These are phyloP conservation scores for Mythimna loreyi DNA, from an alignment of 2,888 invertebrate genomes.

Conservation along the genomic window DNA sequence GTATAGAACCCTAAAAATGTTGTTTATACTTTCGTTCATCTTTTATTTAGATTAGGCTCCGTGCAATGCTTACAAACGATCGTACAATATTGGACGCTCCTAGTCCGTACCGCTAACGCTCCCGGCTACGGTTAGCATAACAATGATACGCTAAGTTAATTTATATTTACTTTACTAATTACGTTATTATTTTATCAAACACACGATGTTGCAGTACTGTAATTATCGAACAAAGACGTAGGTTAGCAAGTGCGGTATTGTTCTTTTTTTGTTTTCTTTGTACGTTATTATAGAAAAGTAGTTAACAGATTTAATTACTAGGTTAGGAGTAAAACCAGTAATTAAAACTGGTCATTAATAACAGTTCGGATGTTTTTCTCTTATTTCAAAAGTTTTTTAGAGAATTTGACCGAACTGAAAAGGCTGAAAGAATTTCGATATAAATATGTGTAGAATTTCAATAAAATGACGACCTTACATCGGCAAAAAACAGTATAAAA, in stretches of 20 bases:
- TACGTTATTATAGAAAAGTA: not conserved
- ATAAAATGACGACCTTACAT: no score
- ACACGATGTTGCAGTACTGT: not conserved
- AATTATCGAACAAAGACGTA: constrained; percentile 21
- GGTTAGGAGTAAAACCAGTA: not conserved
- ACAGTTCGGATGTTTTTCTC: no score
- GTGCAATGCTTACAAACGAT: constrained; percentile 8
- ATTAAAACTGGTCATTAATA: no score
- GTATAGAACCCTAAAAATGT: constrained; percentile 7
- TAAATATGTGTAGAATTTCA: no score
- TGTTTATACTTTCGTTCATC: constrained; percentile 17
- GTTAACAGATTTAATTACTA: not conserved
- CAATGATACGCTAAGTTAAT: constrained; percentile 6
- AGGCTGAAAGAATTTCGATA: no score
- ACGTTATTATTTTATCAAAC: constrained; percentile 32
- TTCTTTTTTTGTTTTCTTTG: not conserved
- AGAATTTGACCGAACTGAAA: no score
- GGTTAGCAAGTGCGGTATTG: not conserved
- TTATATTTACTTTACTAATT: constrained; percentile 11
- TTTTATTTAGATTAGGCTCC: constrained; percentile 20
- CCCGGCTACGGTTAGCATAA: constrained; percentile 6
- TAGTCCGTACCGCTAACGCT: not conserved
- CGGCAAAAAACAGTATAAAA: no score
- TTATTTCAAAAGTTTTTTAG: no score
- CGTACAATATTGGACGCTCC: not conserved